phyloP scores from a whole-genome alignment of 1,140 invertebrate species.

The Sarcophaga peregrina region DNA sequence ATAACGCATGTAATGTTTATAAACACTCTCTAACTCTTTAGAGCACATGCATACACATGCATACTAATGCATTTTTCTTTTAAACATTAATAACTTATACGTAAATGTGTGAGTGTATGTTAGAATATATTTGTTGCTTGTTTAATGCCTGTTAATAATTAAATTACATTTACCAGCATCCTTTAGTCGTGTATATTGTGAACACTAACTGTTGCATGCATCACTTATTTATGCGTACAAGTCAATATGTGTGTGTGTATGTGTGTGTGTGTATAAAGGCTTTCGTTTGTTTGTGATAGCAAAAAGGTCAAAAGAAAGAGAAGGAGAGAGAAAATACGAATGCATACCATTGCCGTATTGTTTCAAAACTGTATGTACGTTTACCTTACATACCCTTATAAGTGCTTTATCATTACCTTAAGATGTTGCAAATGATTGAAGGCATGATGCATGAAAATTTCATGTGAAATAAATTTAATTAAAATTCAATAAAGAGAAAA shows the following conservation, averaged over 20 bases:
- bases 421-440: constrained; percentile 18
- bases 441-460: neutral
- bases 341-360: neutral
- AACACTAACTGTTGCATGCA: constrained; percentile 18
- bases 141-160: constrained; percentile 40
- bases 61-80: neutral
- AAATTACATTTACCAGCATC: constrained; percentile 38
- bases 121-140: constrained; percentile 25
- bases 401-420: constrained; percentile 11
- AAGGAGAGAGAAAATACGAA: no score
- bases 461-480: constrained; percentile 8
- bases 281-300: no score
- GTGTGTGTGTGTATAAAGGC: no score
- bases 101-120: neutral
- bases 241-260: neutral
- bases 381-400: neutral
- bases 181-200: neutral
- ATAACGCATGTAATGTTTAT: neutral
- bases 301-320: no score
- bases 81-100: no score
- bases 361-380: neutral
- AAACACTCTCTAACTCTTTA: no score
- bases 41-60: neutral
- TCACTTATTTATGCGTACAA: neutral
- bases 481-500: neutral